phyloP scores from a whole-genome alignment of 2,888 invertebrate genomes.

The Mesoligia furuncula region DNA sequence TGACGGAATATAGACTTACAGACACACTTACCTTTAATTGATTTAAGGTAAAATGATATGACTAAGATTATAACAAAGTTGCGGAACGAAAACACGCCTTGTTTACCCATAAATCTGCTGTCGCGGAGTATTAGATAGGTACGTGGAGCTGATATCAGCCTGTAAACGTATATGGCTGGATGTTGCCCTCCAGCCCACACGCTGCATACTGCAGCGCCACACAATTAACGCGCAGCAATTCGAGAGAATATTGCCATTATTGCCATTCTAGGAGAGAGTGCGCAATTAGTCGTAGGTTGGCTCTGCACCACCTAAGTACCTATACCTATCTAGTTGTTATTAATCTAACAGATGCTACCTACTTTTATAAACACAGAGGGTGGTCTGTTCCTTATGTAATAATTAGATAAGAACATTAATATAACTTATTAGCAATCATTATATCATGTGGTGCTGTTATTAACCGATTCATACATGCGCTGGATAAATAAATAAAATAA shows the following conservation, averaged over 20 bases:
- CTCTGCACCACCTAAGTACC: background rate
- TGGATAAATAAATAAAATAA: background rate
- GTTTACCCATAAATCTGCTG: slow-evolving; percentile 65
- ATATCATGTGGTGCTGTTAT: slow-evolving; percentile 29
- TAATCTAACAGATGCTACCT: background rate
- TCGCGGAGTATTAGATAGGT: slow-evolving; percentile 41
- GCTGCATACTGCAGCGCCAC: slow-evolving; percentile 3
- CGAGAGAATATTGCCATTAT: background rate
- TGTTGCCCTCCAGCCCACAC: slow-evolving; percentile 42
- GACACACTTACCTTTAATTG: slow-evolving; percentile 38
- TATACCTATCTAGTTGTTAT: too few species aligned
- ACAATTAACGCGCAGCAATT: background rate
- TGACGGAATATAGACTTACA: slow-evolving; percentile 12
- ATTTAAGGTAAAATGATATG: slow-evolving; percentile 47
- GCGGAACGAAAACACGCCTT: slow-evolving; percentile 67
- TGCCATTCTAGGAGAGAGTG: background rate
- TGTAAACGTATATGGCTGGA: slow-evolving; percentile 22
- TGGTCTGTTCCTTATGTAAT: slow-evolving; percentile 18
- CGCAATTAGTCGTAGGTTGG: background rate
- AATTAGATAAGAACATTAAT: slow-evolving; percentile 40
- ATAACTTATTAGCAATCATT: slow-evolving; percentile 45
- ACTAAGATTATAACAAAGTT: slow-evolving; percentile 65
- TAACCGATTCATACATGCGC: slow-evolving; percentile 9
- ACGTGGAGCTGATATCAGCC: slow-evolving; percentile 41
- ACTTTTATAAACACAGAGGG: background rate